phyloP scores from a whole-genome alignment of 2,888 invertebrate genomes.

The Macaria notata region DNA sequence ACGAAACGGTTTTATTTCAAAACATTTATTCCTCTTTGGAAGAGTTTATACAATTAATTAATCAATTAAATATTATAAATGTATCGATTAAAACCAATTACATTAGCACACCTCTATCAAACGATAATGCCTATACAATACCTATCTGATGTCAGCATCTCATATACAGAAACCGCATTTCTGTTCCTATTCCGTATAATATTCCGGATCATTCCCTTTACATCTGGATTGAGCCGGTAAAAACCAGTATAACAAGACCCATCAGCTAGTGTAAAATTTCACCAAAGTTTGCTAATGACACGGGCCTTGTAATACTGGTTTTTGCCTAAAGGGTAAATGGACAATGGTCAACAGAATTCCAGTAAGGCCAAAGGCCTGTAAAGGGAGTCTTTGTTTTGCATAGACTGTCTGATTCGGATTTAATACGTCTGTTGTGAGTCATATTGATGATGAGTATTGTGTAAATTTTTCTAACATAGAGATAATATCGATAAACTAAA shows the following conservation, averaged over 20 bases:
- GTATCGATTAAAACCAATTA: too few relatives aligned
- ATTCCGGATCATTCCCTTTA: slow-evolving; percentile 65
- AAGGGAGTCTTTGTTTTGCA: slow-evolving; percentile 59
- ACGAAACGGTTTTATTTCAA: too few relatives aligned
- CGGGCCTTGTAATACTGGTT: slow-evolving; percentile 40
- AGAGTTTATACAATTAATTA: too few relatives aligned
- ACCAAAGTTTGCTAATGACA: slow-evolving; percentile 28
- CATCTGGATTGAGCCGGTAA: slow-evolving; percentile 54
- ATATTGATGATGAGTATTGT: too few relatives aligned
- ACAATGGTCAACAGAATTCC: slow-evolving; percentile 61
- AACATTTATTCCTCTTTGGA: too few relatives aligned
- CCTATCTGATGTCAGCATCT: slow-evolving; percentile 67
- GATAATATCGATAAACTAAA: too few relatives aligned
- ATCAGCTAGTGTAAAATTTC: slow-evolving; percentile 27
- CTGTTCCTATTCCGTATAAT: slow-evolving; percentile 66
- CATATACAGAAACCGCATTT: slow-evolving; percentile 71
- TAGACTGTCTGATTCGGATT: slow-evolving; percentile 45
- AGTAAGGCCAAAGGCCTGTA: slow-evolving; percentile 53
- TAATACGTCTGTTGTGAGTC: slow-evolving; percentile 31
- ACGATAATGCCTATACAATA: slow-evolving; percentile 40
- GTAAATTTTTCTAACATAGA: too few relatives aligned
- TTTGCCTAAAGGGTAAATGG: slow-evolving; percentile 53
- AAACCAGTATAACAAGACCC: slow-evolving; percentile 48
- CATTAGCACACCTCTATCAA: slow-evolving; percentile 28
- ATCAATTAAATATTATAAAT: neutral